Evolutionary conservation across 2,797 vertebrate genomes (phyloP), one percentile per base, ranked within the genome.

Genomic region (Characodon lateralis): DNA sequence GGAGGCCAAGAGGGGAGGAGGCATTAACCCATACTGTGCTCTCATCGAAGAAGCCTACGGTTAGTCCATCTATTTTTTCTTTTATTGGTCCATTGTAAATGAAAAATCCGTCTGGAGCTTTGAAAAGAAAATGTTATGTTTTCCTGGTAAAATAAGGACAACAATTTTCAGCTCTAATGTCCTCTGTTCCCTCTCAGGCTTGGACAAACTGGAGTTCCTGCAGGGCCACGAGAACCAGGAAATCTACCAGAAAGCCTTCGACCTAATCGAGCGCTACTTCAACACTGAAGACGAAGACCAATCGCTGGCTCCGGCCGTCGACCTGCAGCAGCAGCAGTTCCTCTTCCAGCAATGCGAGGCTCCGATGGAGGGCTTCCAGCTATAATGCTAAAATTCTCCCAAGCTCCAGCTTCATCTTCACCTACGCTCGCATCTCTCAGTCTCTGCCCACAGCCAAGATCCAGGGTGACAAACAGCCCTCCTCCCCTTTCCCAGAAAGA

Each of bases 161-260:
- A 43, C 39, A 2, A n/a, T 41, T 31, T 73, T 35, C 12, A 78
- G 26, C 50, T 26, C 48, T 55, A 2, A 6, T 5, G 46, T 56
- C 2, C 41, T 71, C 28, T 74, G 5, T 58, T 68, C 12, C 24
- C 73, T 80, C 76, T 71, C 89, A 99, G 98, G 98, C 79, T 92
- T 99, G 92, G 98, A 99, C 95, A 99, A 99, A 93, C 96, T 99
- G 71, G 98, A 99, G 92, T 99, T 99, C 90, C 95, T 99, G 82
- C 98, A 99, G 91, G 96, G 97, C 83, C 98, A 99, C 28, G 98
- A 99, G 94, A 99, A 99, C 95, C 98, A 99, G 93, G 98, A 99
- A 91, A 98, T 99, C 92, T 99, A 98, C 92, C 98, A 99, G 95
- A 99, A 99, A 90, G 98, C 98, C 56, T 99, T 98, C 79, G 98